Conservation (phyloP, 1,140 invertebrate species). For the Sinonovacula constricta region DNA sequence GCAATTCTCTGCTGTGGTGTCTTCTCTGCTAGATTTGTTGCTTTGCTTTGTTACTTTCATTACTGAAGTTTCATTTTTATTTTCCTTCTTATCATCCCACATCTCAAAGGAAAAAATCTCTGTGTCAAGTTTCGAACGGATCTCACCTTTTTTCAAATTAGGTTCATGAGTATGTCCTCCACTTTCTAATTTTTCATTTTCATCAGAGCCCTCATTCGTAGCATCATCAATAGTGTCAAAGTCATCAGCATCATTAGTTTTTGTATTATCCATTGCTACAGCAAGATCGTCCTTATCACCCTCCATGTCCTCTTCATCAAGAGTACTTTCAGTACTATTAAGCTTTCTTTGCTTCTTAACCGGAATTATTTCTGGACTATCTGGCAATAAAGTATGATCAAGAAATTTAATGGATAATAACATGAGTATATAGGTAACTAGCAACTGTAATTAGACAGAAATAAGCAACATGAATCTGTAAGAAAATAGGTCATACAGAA, state of each 20-base stretch:
- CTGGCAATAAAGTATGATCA: too few species aligned
- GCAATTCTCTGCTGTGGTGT: neutral
- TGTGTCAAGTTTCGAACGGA: neutral
- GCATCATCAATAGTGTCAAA: too few species aligned
- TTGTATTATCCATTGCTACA: neutral
- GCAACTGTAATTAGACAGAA: too few species aligned
- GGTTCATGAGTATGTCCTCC: neutral
- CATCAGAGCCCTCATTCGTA: too few species aligned
- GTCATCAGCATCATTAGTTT: neutral
- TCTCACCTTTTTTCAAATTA: neutral
- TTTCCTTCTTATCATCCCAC: neutral
- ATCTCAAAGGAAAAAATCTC: too few species aligned
- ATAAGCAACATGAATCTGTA: too few species aligned
- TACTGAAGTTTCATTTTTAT: neutral
- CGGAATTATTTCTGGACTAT: too few species aligned
- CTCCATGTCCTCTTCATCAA: slow-evolving; percentile 17
- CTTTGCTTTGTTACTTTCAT: neutral
- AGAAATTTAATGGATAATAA: too few species aligned
- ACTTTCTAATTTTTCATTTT: neutral
- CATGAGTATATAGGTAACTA: too few species aligned
- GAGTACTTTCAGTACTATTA: too few species aligned
- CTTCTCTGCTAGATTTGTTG: neutral
- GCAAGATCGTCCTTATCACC: neutral
- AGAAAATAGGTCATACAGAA: too few species aligned
- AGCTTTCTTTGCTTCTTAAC: too few species aligned